A percentile compares a stretch with the other conserved stretches of the same genome.
Conservation (phyloP, 2,797 vertebrate species). For the Arremon aurantiirostris region DNA sequence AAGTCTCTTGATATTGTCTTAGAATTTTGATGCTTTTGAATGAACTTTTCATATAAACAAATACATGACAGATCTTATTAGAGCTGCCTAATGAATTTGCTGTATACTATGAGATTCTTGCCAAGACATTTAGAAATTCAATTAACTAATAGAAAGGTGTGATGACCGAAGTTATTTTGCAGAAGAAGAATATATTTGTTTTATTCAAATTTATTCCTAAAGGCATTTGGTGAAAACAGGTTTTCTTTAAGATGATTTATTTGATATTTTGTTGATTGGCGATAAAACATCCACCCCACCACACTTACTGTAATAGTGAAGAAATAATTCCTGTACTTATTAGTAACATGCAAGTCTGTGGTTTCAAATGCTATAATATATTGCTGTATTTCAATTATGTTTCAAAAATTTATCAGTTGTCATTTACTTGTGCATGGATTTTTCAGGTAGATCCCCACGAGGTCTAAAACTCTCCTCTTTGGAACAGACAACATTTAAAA, state of each 20-base stretch:
- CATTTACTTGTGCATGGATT: neutral
- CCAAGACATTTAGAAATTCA: constrained; percentile 47
- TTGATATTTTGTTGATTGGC: neutral
- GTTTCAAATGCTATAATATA: neutral
- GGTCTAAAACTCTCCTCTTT: neutral
- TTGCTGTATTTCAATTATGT: neutral
- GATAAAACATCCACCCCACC: neutral
- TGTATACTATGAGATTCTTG: constrained; percentile 17
- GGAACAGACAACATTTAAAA: neutral
- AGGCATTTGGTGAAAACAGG: neutral
- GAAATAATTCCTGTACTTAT: constrained; percentile 4
- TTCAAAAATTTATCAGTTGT: neutral
- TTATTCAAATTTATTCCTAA: constrained; percentile 37
- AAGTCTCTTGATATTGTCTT: constrained; percentile 27
- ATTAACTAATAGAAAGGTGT: constrained; percentile 12
- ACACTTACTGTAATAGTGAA: neutral
- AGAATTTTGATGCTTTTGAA: constrained; percentile 47
- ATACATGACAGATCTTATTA: constrained; percentile 50
- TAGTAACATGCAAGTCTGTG: neutral
- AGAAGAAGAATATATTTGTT: constrained; percentile 39
- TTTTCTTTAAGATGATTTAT: neutral
- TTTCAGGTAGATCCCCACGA: neutral
- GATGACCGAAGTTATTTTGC: neutral
- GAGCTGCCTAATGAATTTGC: constrained; percentile 37
- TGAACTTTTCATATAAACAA: constrained; percentile 43